phyloP scores from a whole-genome alignment of 1,140 invertebrate species.

The Chironomus tepperi region DNA sequence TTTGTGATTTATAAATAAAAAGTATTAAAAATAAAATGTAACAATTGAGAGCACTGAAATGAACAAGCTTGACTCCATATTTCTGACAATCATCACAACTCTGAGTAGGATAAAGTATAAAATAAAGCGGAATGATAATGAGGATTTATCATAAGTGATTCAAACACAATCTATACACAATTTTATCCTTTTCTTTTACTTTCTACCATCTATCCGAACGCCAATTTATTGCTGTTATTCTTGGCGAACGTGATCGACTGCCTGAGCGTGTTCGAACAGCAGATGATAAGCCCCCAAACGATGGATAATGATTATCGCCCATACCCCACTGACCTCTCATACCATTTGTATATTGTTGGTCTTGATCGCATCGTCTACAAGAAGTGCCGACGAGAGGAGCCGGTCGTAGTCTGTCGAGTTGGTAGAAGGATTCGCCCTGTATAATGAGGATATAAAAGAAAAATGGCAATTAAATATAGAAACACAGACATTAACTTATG shows the following conservation, averaged over 20 bases:
- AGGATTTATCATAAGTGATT: constrained; percentile 7
- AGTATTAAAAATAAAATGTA: too few species aligned
- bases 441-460: neutral
- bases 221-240: neutral
- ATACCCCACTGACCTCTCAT: neutral
- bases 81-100: too few species aligned
- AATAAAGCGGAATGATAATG: neutral
- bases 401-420: neutral
- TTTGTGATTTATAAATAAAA: too few species aligned
- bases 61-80: too few species aligned
- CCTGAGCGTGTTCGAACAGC: neutral
- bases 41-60: too few species aligned
- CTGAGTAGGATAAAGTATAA: too few species aligned
- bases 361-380: constrained; percentile 2
- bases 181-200: neutral
- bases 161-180: neutral
- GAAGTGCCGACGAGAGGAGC: neutral
- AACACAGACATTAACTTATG: too few species aligned
- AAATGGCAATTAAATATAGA: neutral
- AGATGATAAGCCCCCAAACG: constrained; percentile 1
- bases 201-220: constrained; percentile 3
- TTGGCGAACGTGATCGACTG: neutral
- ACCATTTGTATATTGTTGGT: neutral
- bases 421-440: neutral
- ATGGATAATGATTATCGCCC: neutral